Evolutionary conservation across 2,113 vertebrate species (phyloP), one percentile per base, ranked within the genome.

Genomic region (Oncorhynchus masou): DNA sequence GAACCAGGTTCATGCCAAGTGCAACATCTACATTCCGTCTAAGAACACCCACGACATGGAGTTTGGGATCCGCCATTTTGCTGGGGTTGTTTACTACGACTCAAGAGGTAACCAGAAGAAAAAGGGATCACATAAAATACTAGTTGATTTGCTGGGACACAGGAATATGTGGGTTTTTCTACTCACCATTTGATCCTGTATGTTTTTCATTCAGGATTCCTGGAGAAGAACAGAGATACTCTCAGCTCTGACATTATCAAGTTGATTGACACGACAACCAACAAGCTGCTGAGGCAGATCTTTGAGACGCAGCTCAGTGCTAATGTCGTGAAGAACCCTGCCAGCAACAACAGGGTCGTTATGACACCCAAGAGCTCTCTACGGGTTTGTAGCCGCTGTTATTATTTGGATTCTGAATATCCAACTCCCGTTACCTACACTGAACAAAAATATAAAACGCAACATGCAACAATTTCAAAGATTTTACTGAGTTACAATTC

Each of bases 191-290:
- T 54, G 16, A 54, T 54, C 25, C 7, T 9, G 2, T 65, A 24
- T 72, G n/a, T 71, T 66, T 48, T 8, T 69, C 39, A 1, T 76
- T 1, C 12, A 99, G 97, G 95, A 45, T 98, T 99, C 86, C 88
- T 99, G 88, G 97, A 98, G 87, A 99, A 99, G 88, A 99, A 99
- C 84, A 93, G 95, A 81, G 96, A 99, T n/a, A 86, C 92, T 0
- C 59, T 99, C 81, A 98, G 94, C 81, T 79, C 82, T 78, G 95
- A 97, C 60, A 86, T 98, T 59, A 93, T 97, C 74, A 89, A 88
- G 68, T 90, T 95, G 85, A 77, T 97, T 70, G 84, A 95, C 57
- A 89, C 91, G 48, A 97, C 97, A 69, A 92, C 87, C 86, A 98
- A 93, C 86, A 95, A 94, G 81, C 94, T 98, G 71, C 94, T 99